phyloP scores from a whole-genome alignment of 2,797 vertebrate genomes.

The Chelonia mydas region DNA sequence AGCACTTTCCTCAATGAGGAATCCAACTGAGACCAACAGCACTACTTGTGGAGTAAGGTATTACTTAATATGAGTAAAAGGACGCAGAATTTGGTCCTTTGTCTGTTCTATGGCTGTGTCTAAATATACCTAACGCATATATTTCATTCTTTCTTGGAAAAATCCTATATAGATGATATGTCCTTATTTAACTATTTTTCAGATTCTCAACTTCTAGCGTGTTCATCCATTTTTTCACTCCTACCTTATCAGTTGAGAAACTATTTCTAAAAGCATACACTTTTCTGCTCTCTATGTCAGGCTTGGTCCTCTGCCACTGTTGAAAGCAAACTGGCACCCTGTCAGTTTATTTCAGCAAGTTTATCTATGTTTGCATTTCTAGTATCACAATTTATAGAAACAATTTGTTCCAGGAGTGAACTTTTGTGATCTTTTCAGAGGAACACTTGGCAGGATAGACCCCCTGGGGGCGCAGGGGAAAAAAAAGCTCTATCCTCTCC shows the following conservation, averaged over 20 bases:
- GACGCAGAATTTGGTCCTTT: background rate
- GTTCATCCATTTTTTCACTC: background rate
- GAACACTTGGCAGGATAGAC: constrained; percentile 54
- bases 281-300: background rate
- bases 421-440: constrained; percentile 66
- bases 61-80: background rate
- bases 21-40: background rate
- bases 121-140: background rate
- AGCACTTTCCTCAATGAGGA: background rate
- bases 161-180: background rate
- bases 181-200: rapidly evolving
- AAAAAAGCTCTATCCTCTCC: rapidly evolving
- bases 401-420: constrained; percentile 71
- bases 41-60: background rate
- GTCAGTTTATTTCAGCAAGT: constrained; percentile 75
- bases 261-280: constrained; percentile 18
- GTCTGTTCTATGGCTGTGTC: background rate
- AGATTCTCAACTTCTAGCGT: background rate
- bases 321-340: constrained; percentile 72
- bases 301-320: constrained; percentile 68
- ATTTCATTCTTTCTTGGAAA: background rate
- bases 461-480: background rate
- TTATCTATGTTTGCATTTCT: constrained; percentile 75
- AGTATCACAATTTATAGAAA: constrained; percentile 72
- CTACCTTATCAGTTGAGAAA: constrained; percentile 50